These are phyloP conservation scores for Phyllotis vaccarum DNA, from an alignment of 2,797 vertebrate species.

Conservation along the genomic window DNA sequence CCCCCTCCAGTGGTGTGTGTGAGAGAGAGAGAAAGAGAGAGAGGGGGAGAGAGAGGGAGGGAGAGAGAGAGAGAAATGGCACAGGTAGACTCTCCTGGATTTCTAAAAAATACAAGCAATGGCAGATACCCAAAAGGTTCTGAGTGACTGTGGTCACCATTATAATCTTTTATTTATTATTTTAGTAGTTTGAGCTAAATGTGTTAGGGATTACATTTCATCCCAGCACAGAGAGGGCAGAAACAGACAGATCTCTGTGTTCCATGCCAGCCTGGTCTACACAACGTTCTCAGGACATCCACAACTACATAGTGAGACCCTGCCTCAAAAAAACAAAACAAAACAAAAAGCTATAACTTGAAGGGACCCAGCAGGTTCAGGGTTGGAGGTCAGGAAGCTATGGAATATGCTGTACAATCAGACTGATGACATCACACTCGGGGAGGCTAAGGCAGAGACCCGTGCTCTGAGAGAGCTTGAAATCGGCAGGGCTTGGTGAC, in stretches of 20 bases:
- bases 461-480: not conserved
- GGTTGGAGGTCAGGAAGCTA: not conserved
- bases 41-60: too few species aligned
- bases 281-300: not conserved
- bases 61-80: too few species aligned
- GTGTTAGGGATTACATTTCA: fast-evolving
- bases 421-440: too few species aligned
- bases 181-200: not conserved
- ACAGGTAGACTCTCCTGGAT: too few species aligned
- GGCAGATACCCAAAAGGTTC: not conserved
- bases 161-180: not conserved
- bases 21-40: too few species aligned
- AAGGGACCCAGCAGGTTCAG: not conserved
- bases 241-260: not conserved
- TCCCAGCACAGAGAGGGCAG: not conserved
- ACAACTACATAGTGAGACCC: not conserved
- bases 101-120: not conserved
- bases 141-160: not conserved
- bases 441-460: not conserved
- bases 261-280: not conserved
- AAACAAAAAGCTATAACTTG: not conserved
- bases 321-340: not conserved
- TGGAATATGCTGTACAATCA: fast-evolving
- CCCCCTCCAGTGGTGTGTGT: not conserved
- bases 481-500: not conserved